These are phyloP conservation scores for Drepanosiphum platanoidis DNA, from an alignment of 2,888 invertebrate genomes.

Conservation along the genomic window DNA sequence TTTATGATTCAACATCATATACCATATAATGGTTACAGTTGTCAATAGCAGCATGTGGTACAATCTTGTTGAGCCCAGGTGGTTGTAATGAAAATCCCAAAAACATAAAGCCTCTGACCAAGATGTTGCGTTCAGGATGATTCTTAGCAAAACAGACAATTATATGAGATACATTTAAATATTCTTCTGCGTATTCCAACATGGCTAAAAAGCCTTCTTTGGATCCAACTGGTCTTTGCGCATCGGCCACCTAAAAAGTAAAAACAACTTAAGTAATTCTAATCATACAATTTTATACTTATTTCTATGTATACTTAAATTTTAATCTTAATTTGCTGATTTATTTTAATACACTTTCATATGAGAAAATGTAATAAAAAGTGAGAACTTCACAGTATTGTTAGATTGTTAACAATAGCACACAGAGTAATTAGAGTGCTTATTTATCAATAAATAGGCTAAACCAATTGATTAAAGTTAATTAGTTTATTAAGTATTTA, in stretches of 20 bases:
- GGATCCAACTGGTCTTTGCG: slow-evolving; percentile 82
- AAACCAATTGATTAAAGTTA: too few relatives aligned
- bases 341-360: too few relatives aligned
- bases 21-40: slow-evolving; percentile 75
- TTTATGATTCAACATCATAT: slow-evolving; percentile 68
- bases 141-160: slow-evolving; percentile 84
- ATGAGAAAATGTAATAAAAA: too few relatives aligned
- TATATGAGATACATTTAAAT: slow-evolving; percentile 83
- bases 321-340: not conserved
- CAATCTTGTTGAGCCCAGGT: slow-evolving; percentile 78
- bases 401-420: too few relatives aligned
- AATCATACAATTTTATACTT: not conserved
- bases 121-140: slow-evolving; percentile 82
- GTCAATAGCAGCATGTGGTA: slow-evolving; percentile 74
- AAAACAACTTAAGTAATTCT: not conserved
- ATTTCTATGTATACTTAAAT: not conserved
- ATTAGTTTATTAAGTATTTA: too few relatives aligned
- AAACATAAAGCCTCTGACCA: slow-evolving; percentile 96
- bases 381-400: not conserved
- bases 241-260: slow-evolving; percentile 59
- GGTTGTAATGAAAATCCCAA: slow-evolving; percentile 91
- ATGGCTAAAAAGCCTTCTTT: slow-evolving; percentile 95
- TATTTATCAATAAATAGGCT: too few relatives aligned
- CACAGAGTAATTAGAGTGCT: too few relatives aligned
- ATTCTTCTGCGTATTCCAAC: slow-evolving; percentile 95